phyloP scores from a whole-genome alignment of 2,113 vertebrate species.

The Pycnonotus jocosus region DNA sequence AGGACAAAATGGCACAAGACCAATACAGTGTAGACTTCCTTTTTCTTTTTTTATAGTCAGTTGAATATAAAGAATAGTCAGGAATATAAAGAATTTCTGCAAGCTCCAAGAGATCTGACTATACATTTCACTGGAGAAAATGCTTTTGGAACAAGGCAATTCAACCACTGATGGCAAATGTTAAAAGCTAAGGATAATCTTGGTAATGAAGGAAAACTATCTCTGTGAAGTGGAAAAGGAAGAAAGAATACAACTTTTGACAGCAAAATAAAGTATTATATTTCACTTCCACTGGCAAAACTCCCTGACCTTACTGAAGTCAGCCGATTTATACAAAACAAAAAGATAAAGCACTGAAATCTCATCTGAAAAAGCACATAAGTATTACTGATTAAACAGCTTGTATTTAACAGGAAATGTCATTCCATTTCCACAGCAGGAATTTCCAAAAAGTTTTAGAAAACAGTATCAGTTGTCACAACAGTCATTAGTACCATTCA shows the following conservation, averaged over 20 bases:
- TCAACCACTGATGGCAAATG: background rate
- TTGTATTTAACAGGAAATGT: background rate
- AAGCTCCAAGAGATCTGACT: background rate
- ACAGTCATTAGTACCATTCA: constrained; percentile 7
- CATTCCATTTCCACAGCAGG: background rate
- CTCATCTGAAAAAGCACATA: background rate
- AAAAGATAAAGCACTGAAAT: background rate
- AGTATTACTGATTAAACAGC: background rate
- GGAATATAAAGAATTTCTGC: background rate
- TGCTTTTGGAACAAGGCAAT: background rate
- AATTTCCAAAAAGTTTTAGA: background rate
- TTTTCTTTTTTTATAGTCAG: background rate
- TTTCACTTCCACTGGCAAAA: constrained; percentile 33
- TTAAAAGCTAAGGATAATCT: background rate
- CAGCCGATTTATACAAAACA: constrained; percentile 5
- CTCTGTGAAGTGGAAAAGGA: background rate
- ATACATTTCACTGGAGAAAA: background rate
- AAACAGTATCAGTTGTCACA: background rate
- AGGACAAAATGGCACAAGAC: background rate
- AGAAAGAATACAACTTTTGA: constrained; percentile 13
- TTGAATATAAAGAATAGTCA: background rate
- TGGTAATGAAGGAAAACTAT: background rate
- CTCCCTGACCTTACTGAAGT: background rate
- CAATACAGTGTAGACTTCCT: background rate
- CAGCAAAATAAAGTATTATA: constrained; percentile 20